A percentile compares a stretch with the other conserved stretches of the same genome.
phyloP scores from a whole-genome alignment of 2,797 vertebrate genomes.

The Danio choprae region DNA sequence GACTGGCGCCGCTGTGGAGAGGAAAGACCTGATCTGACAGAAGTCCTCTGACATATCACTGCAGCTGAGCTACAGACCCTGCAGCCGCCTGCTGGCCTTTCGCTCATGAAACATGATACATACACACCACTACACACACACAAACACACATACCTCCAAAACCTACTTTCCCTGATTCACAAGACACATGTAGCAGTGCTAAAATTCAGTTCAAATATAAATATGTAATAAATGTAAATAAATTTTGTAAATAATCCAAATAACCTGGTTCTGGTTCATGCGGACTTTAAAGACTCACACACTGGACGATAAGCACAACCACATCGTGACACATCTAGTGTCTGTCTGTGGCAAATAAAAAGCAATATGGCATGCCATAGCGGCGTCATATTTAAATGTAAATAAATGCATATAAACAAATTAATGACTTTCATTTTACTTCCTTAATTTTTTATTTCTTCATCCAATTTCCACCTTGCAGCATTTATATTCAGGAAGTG shows the following conservation, averaged over 20 bases:
- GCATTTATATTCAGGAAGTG: background rate
- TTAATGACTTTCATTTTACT: background rate
- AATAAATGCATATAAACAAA: too few relatives aligned
- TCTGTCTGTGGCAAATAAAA: too few relatives aligned
- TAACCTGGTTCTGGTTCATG: too few relatives aligned
- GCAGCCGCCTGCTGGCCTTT: slow-evolving; percentile 32
- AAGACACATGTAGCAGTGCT: slow-evolving; percentile 27
- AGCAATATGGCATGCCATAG: too few relatives aligned
- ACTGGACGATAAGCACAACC: too few relatives aligned
- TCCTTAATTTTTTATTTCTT: too few relatives aligned
- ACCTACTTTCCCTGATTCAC: slow-evolving; percentile 22
- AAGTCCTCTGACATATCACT: slow-evolving; percentile 58
- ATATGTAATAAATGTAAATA: slow-evolving; percentile 20
- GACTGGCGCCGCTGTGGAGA: slow-evolving; percentile 39
- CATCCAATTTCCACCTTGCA: background rate
- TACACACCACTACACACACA: slow-evolving; percentile 14
- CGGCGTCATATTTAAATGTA: too few relatives aligned
- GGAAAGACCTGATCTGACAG: slow-evolving; percentile 53
- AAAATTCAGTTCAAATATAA: slow-evolving; percentile 19
- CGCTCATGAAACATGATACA: slow-evolving; percentile 52
- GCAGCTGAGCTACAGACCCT: slow-evolving; percentile 59
- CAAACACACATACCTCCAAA: slow-evolving; percentile 5
- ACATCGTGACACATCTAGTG: too few relatives aligned
- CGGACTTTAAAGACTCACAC: too few relatives aligned
- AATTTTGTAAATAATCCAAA: too few relatives aligned